Evolutionary conservation across 2,113 vertebrate genomes (phyloP), one percentile per base, ranked within the genome.

Genomic region (Chionomys nivalis): DNA sequence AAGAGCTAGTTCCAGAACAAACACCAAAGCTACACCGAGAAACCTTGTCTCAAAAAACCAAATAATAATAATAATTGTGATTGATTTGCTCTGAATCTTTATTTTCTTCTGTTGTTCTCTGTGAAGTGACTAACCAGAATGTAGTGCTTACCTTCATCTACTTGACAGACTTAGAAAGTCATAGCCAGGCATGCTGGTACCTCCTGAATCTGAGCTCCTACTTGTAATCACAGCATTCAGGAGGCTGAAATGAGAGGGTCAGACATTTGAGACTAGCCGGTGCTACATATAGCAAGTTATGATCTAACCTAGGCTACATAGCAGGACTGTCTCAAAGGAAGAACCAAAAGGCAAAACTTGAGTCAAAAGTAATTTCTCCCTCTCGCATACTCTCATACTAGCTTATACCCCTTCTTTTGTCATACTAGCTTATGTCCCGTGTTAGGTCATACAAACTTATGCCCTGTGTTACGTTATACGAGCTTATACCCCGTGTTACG

Each of bases 81-180:
- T 61, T 87, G 61, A 92, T 93, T 93, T 90, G 78, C 72, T 83
- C 61, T 79, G 31, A 10, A 52, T 24, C 63, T 90, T 73, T 44
- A 36, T 79, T 92, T 92, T n/a, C 31, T 66, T 68, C 49, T 63
- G n/a, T 86, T 93, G n/a, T 83, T 83, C 49, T 63, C 26, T 61
- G 0, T 87, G 66, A 92, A 86, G 24, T 86, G 77, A n/a, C 86
- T 89, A 66, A 6, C 19, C 63, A 89, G 78, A 93, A 94, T 86
- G 16, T 23, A 85, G 52, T 77, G 36, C 14, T 87, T 78, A 92
- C 70, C 16, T 90, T 65, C 5, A 70, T 58, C 36, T 55, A 33
- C 19, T 72, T 89, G 89, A 19, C 49, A 87, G 52, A 94, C 72
- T 86, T 87, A 21, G 36, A 72, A 79, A 86, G 63, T 92, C 63